Base-by-base conservation (phyloP, 2,888 invertebrate species). In the Drosophila mettleri region DNA sequence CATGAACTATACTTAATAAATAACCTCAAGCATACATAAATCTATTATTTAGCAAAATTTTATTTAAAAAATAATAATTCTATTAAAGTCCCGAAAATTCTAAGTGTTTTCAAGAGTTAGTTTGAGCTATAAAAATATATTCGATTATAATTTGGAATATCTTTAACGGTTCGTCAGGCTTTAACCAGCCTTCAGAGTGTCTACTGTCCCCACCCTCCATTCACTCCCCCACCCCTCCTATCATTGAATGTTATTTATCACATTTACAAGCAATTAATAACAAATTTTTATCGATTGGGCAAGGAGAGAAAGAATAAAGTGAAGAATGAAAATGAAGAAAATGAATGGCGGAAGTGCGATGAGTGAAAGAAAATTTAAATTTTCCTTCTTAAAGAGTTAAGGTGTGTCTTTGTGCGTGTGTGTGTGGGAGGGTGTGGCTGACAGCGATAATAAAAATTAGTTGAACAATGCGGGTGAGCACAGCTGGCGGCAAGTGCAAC, bases 401-500 rank as follows among this genome's bases (percentile, higher is more conserved):
- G 33, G n/a, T 4, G n/a, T 24, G 24, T 18, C 18, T 2, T 1
- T 27, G 8, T n/a, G 24, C 18, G 38, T 58, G 29, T 22, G 54
- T 60, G 10, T 36, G 24, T 18, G 31, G 14, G 45, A 29, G 72
- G 84, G 84, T 70, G 81, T 80, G 74, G 36, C 74, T 74, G 45
- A 46, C 46, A 54, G 64, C 67, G 72, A 58, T 73, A 74, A 80
- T 86, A 76, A 70, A 80, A 86, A 83, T 86, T 84, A 76, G 81
- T 84, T 57, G 74, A 86, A 79, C 87, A 79, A 83, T 83, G 83
- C 83, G 87, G 83, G 83, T 68, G 81, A 86, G 81, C 86, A 81
- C 82, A 82, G 80, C 80, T 86, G 86, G 86, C 69, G 14, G 51
- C 64, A 71, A 58, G 67, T 71, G 76, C 53, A 59, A 53, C 55